A percentile compares a stretch with the other conserved stretches of the same genome.
These are phyloP conservation scores for Chalcosyrphus nemorum DNA, from an alignment of 2,888 invertebrate species.

Conservation along the genomic window DNA sequence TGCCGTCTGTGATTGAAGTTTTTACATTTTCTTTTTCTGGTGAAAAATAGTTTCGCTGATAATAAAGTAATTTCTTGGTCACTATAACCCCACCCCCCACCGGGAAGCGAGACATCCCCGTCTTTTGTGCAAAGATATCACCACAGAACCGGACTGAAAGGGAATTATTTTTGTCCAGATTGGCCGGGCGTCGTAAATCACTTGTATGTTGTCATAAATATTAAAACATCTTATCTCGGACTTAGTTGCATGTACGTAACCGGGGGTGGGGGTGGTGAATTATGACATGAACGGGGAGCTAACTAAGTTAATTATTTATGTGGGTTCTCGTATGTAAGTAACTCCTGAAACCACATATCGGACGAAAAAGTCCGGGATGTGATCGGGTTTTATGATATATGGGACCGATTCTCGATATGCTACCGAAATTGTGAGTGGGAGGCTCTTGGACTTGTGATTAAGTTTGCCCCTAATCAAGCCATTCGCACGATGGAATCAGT, in stretches of 20 bases:
- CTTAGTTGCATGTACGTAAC: slow-evolving; percentile 16
- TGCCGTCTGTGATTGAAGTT: slow-evolving; percentile 51
- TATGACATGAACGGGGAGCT: slow-evolving; percentile 64
- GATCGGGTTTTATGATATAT: slow-evolving; percentile 65
- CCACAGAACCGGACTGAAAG: slow-evolving; percentile 74
- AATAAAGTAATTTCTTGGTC: slow-evolving; percentile 73
- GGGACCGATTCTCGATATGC: slow-evolving; percentile 25
- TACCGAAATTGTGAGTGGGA: background rate
- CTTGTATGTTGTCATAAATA: slow-evolving; percentile 81
- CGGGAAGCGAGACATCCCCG: slow-evolving; percentile 25
- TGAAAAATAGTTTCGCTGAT: slow-evolving; percentile 67
- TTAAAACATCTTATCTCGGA: slow-evolving; percentile 81
- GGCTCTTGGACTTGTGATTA: slow-evolving; percentile 47
- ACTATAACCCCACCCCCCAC: slow-evolving; percentile 22
- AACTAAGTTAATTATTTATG: slow-evolving; percentile 82
- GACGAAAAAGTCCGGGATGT: slow-evolving; percentile 24
- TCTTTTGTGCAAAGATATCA: too few relatives aligned
- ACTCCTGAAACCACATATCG: too few relatives aligned
- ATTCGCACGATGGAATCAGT: slow-evolving; percentile 9
- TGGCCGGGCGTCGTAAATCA: slow-evolving; percentile 74
- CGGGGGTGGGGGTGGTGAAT: slow-evolving; percentile 37
- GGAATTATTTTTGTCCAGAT: slow-evolving; percentile 79
- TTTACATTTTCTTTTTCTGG: slow-evolving; percentile 55
- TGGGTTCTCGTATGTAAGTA: too few relatives aligned
- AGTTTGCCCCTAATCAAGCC: slow-evolving; percentile 18